Base-by-base conservation (phyloP, 2,888 invertebrate genomes). In the Drosophila macrothrix region DNA sequence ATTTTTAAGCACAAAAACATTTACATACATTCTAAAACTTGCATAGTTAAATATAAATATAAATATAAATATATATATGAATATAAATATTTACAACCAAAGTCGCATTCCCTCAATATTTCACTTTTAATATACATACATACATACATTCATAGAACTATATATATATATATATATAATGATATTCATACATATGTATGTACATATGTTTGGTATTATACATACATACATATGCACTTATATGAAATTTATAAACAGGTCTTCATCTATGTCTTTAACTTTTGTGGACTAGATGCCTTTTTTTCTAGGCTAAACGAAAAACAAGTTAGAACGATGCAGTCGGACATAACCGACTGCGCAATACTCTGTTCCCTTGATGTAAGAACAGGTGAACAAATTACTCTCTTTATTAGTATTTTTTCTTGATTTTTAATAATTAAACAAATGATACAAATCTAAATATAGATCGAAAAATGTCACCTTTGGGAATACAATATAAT, bases 181-280 rank as follows among this genome's bases (percentile, higher is more conserved):
- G 39, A 39, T 56, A 39, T 37, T 68, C 52, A 66, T 63, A 56
- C 12, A 62, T 19, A 67, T 19, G 76, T 69, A 56, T 68, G 71
- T 74, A 73, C 64, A 72, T 58, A 70, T 69, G 39, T 28, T 16
- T 25, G 46, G 25, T 46, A 46, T 46, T 55, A 55, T 41, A 67
- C 25, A 62, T 68, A 70, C 49, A 39, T 66, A 62, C 63, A 76
- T 66, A 69, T 67, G 66, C 67, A 79, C 70, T 65, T 76, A 69
- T 79, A 76, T 79, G 75, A 80, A 78, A 80, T 86, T 80, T 88
- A 82, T 75, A 78, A 82, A 88, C 80, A 87, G 88, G 88, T 86
- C 84, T 84, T 84, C 83, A 78, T 87, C 85, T 80, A 81, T 43
- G 82, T 88, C 86, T 84, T 82, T 78, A 86, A 78, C 86, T 87